A percentile compares a stretch with the other conserved stretches of the same genome.
Evolutionary conservation across 1,140 invertebrate species (phyloP).

Genomic region (Whitmania pigra): DNA sequence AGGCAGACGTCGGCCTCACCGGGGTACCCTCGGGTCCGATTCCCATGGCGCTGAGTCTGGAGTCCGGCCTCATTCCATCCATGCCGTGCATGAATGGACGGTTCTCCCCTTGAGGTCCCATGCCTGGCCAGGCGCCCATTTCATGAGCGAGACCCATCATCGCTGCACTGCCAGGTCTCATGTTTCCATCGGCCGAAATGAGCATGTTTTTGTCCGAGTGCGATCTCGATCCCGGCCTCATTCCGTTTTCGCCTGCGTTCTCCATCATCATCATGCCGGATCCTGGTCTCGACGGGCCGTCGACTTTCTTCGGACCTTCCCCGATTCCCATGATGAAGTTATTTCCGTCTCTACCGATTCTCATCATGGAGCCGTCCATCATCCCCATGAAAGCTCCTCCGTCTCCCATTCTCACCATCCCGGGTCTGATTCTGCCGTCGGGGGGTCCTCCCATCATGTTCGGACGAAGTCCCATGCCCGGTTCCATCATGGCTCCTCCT

Average conservation of each 20-base stretch:
- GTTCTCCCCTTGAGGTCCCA: too few relatives aligned
- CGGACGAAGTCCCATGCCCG: conserved; percentile 26
- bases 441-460: conserved; percentile 26
- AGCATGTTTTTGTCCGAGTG: neutral
- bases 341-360: conserved; percentile 1
- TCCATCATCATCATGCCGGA: conserved; percentile 12
- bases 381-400: conserved; percentile 33
- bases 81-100: too few relatives aligned
- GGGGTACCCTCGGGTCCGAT: too few relatives aligned
- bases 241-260: neutral
- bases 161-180: neutral
- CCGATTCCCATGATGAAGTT: conserved; percentile 7
- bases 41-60: too few relatives aligned
- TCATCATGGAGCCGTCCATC: conserved; percentile 26
- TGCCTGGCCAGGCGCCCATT: too few relatives aligned
- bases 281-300: neutral
- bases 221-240: neutral
- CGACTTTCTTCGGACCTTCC: neutral
- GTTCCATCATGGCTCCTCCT: conserved; percentile 23
- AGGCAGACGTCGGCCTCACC: neutral
- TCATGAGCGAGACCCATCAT: too few relatives aligned
- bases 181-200: neutral
- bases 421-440: conserved; percentile 26
- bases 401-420: conserved; percentile 32
- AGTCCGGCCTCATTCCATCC: too few relatives aligned